Percentiles rank a stretch among this genome's conserved stretches.
Evolutionary conservation across 1,140 invertebrate species (phyloP).

Genomic region (Bombus waltoni): DNA sequence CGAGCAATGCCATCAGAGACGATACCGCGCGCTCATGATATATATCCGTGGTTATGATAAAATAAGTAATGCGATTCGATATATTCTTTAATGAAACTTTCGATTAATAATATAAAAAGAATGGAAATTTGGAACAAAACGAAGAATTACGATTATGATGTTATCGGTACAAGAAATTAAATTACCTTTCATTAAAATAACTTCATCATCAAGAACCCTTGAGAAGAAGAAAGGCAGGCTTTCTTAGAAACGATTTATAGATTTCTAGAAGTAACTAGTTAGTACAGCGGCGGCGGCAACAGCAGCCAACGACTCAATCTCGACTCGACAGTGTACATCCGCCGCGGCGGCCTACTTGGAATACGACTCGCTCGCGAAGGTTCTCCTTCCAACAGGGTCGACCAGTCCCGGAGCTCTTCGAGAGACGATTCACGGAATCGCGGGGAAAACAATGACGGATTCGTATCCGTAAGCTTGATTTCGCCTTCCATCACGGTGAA

Average conservation of each 20-base stretch:
- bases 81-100: not conserved
- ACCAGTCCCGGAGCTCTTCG: conserved; percentile 56
- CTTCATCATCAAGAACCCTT: not conserved
- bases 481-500: conserved; percentile 54
- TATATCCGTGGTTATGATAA: not conserved
- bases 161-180: not conserved
- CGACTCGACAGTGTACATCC: conserved; percentile 64
- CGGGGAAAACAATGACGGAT: conserved; percentile 59
- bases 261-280: conserved; percentile 21
- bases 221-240: not conserved
- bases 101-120: not conserved
- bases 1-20: conserved; percentile 44
- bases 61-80: not conserved
- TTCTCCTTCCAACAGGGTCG: conserved; percentile 68
- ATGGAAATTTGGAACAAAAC: not conserved
- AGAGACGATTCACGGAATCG: conserved; percentile 63
- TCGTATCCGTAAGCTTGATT: conserved; percentile 39
- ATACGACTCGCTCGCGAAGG: conserved; percentile 67
- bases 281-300: not conserved
- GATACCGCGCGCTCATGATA: conserved; percentile 26
- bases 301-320: conserved; percentile 61
- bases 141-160: not conserved
- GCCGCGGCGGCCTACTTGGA: conserved; percentile 73
- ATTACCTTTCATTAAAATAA: not conserved
- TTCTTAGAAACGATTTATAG: conserved; percentile 10